A percentile compares a stretch with the other conserved stretches of the same genome.
Evolutionary conservation across 2,888 invertebrate species (phyloP).

Genomic region (Lycophotia porphyrea): DNA sequence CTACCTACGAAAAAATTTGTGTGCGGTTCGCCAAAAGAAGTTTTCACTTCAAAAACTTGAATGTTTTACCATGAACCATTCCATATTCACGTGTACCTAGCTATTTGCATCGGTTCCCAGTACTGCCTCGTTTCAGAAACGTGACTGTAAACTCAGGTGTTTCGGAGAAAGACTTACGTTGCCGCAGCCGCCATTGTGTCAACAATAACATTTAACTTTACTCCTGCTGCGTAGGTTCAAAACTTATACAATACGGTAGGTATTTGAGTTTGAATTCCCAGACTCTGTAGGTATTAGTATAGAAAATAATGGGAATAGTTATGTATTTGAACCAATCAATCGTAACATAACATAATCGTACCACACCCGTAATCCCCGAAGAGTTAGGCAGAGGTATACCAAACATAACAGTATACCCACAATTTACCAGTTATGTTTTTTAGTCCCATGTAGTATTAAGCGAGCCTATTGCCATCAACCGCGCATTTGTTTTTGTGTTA

Average conservation of each 20-base stretch:
- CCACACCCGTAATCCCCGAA: too few species aligned
- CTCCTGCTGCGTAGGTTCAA: not conserved
- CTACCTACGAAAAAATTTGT: too few species aligned
- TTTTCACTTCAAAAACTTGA: too few species aligned
- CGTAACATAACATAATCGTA: not conserved
- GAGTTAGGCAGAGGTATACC: too few species aligned
- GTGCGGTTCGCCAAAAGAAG: too few species aligned
- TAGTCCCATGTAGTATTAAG: too few species aligned
- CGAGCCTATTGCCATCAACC: too few species aligned
- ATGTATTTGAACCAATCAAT: not conserved
- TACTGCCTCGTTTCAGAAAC: not conserved
- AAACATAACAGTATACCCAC: too few species aligned
- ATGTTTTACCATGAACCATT: not conserved
- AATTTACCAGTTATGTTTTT: too few species aligned
- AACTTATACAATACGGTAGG: constrained; percentile 42
- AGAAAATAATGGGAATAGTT: not conserved
- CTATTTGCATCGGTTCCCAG: constrained; percentile 3
- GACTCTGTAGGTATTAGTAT: not conserved
- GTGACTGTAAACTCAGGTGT: constrained; percentile 25
- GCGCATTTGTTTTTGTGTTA: too few species aligned
- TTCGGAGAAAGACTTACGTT: not conserved
- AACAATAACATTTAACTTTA: constrained; percentile 33
- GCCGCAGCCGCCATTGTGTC: not conserved
- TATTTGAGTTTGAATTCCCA: constrained; percentile 2
- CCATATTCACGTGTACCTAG: not conserved